Evolutionary conservation across 2,797 vertebrate genomes (phyloP).

Genomic region (Simalia tracyae): DNA sequence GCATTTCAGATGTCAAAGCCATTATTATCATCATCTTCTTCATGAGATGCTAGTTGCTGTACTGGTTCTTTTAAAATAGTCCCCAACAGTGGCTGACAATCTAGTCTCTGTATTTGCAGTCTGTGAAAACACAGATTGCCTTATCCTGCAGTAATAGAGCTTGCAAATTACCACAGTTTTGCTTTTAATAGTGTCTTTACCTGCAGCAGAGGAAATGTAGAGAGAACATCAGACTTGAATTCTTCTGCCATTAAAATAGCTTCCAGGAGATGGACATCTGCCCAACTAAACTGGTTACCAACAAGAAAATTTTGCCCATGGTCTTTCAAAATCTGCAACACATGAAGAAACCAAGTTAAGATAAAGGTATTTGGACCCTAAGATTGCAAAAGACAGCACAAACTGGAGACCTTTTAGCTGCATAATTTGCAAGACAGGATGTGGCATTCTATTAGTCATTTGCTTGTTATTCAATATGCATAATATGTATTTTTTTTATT

Average conservation of each 20-base stretch:
- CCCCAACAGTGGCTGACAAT: background rate
- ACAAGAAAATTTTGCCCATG: slow-evolving; percentile 78
- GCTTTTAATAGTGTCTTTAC: slow-evolving; percentile 57
- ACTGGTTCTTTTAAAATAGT: background rate
- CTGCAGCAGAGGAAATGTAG: slow-evolving; percentile 77
- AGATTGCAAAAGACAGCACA: background rate
- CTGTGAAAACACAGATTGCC: background rate
- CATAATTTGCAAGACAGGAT: background rate
- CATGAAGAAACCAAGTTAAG: slow-evolving; percentile 22
- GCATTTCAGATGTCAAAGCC: background rate
- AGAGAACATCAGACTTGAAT: slow-evolving; percentile 70
- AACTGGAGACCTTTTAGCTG: background rate
- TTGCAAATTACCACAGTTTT: background rate
- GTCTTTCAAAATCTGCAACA: slow-evolving; percentile 74
- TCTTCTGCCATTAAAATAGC: slow-evolving; percentile 85
- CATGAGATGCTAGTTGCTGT: background rate
- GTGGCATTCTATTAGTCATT: background rate
- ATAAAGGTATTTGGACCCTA: background rate
- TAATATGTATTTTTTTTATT: background rate
- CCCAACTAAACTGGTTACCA: slow-evolving; percentile 80
- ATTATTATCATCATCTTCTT: background rate
- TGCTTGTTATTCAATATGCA: background rate
- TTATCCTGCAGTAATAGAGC: background rate
- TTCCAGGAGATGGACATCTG: slow-evolving; percentile 85
- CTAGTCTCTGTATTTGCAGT: background rate